Base-by-base conservation (phyloP, 2,888 invertebrate genomes). In the Timema cristinae region DNA sequence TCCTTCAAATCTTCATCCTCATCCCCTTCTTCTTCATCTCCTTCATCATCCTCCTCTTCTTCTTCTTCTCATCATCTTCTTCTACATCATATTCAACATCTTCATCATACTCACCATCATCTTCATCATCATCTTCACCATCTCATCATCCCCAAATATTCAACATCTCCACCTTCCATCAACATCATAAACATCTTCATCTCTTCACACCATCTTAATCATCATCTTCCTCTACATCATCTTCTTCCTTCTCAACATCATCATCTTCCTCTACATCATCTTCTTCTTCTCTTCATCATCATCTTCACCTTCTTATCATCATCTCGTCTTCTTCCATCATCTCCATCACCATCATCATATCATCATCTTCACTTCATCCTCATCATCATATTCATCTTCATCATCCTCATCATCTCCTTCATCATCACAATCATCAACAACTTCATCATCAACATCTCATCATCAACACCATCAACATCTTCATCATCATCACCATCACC, bases 1-100 rank as follows among this genome's bases (percentile, higher is more conserved):
- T 10, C 51, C 71, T 49, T 50, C 71, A 49, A 48, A 50, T 32
- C 70, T 15, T 50, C 71, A 69, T 50, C 71, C 15, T n/a, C 68
- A 50, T n/a, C 71, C 10, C 47, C 71, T 8, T n/a, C 71, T 11
- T 48, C 71, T 13, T 49, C 71, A n/a, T n/a, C 71, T 13, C 15
- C 71, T 13, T 50, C 48, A 8, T 9, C 69, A 16, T 51, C 71
- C 10, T n/a, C 71, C 7, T 16, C 68, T 13, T 9, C 71, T 13
- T 51, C 70, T 13, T 47, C 71, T 52, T n/a, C 7, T 9, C 71
- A 16, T 51, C 71, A 48, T n/a, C 71, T 49, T 51, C 68, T 9
- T 13, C 71, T 16, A 15, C 71, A 50, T 50, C 71, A 49, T 50
- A 67, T 16, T 67, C 70, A n/a, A n/a, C n/a, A n/a, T n/a, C 70